Evolutionary conservation across 2,888 invertebrate species (phyloP).

Genomic region (Palloptera scutellata): DNA sequence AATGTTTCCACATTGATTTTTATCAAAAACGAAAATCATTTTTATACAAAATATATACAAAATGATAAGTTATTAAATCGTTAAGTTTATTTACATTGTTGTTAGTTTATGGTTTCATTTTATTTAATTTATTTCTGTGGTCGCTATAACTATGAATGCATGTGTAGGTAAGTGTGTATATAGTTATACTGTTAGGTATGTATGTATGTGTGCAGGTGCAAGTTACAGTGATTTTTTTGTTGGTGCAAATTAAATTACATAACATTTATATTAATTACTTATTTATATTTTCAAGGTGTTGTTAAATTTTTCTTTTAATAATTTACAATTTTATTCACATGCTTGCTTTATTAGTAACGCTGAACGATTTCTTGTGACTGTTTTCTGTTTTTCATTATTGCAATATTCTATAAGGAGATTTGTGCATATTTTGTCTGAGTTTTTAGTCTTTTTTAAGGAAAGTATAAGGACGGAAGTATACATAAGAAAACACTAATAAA

Average conservation of each 20-base stretch:
- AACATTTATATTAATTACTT: too few species aligned
- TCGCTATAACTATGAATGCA: background rate
- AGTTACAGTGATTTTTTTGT: background rate
- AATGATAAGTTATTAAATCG: too few species aligned
- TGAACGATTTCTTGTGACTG: background rate
- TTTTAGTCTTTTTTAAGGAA: slow-evolving; percentile 14
- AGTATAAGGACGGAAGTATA: slow-evolving; percentile 33
- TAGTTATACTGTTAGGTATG: background rate
- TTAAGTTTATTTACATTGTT: background rate
- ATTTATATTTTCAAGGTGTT: background rate
- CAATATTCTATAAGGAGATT: too few species aligned
- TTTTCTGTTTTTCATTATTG: too few species aligned
- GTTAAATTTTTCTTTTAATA: too few species aligned
- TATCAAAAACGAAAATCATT: too few species aligned
- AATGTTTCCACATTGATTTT: too few species aligned
- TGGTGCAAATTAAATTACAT: background rate
- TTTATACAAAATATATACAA: too few species aligned
- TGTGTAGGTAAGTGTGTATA: background rate
- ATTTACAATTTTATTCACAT: too few species aligned
- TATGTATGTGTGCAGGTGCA: slow-evolving; percentile 3
- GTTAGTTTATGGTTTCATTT: background rate
- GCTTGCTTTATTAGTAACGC: background rate
- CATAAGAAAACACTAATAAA: background rate
- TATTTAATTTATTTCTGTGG: background rate
- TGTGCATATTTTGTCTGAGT: slow-evolving; percentile 6